phyloP scores from a whole-genome alignment of 2,113 vertebrate genomes.

The Elachura formosa region DNA sequence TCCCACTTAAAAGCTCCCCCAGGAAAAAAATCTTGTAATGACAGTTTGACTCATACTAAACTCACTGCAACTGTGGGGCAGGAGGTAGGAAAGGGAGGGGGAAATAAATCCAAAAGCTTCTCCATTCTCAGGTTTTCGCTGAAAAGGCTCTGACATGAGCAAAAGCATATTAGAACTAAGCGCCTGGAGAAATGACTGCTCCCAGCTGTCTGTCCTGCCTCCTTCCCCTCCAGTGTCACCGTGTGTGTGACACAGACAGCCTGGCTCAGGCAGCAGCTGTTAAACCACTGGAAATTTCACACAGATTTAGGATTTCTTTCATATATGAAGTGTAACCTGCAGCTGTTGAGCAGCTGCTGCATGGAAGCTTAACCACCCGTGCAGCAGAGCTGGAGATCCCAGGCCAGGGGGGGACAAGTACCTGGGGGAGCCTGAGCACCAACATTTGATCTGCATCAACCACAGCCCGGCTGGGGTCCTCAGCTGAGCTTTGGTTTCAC shows the following conservation, averaged over 20 bases:
- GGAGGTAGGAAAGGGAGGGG: background rate
- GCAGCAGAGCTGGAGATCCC: background rate
- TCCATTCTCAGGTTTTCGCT: background rate
- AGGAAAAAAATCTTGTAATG: background rate
- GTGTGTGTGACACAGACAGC: conserved; percentile 27
- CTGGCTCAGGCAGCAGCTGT: conserved; percentile 57
- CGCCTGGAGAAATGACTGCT: background rate
- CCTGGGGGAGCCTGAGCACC: background rate
- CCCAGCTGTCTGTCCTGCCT: conserved; percentile 40
- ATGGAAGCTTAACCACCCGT: background rate
- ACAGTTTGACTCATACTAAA: background rate
- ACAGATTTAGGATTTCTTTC: conserved; percentile 51
- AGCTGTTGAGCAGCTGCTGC: conserved; percentile 56
- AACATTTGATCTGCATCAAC: background rate
- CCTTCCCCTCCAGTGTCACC: background rate
- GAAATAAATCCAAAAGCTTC: background rate
- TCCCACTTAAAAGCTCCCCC: background rate
- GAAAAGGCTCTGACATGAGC: background rate
- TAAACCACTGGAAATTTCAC: conserved; percentile 66
- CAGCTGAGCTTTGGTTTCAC: background rate
- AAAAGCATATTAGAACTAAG: background rate
- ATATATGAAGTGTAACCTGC: conserved; percentile 6
- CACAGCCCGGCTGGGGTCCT: background rate
- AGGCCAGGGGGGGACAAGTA: fast-evolving
- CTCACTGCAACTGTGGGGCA: background rate